Conservation (phyloP, 2,888 invertebrate genomes). For the Tipula vernalis region DNA sequence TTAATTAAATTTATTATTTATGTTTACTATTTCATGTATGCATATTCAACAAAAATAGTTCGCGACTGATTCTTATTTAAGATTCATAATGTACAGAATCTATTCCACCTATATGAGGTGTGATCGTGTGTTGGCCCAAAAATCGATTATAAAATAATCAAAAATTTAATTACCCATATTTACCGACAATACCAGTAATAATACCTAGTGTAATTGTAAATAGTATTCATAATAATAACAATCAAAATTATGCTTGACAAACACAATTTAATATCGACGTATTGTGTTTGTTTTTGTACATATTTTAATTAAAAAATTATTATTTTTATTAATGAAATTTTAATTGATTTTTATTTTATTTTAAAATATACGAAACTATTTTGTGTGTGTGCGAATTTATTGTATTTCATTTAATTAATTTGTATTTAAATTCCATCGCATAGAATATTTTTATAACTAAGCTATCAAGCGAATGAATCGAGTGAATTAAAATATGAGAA, state of each 20-base stretch:
- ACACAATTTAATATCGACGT: not conserved
- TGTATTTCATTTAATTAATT: not conserved
- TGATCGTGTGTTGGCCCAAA: not conserved
- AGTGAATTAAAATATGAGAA: not conserved
- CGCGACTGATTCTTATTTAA: not conserved
- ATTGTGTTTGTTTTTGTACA: not conserved
- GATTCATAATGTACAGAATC: not conserved
- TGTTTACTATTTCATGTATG: not conserved
- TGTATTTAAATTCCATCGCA: not conserved
- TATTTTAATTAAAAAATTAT: not conserved
- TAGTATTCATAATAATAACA: not conserved
- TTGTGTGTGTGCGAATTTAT: not conserved
- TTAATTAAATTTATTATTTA: not conserved
- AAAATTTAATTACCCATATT: not conserved
- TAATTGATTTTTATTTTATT: not conserved
- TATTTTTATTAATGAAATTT: not conserved
- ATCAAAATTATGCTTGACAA: not conserved
- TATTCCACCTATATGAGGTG: not conserved
- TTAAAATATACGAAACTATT: not conserved
- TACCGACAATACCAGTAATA: not conserved
- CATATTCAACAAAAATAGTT: not conserved
- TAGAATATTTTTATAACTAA: not conserved
- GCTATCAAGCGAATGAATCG: not conserved
- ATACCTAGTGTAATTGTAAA: not conserved
- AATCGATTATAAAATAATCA: not conserved